phyloP scores from a whole-genome alignment of 2,113 vertebrate genomes.

The Tyto alba region DNA sequence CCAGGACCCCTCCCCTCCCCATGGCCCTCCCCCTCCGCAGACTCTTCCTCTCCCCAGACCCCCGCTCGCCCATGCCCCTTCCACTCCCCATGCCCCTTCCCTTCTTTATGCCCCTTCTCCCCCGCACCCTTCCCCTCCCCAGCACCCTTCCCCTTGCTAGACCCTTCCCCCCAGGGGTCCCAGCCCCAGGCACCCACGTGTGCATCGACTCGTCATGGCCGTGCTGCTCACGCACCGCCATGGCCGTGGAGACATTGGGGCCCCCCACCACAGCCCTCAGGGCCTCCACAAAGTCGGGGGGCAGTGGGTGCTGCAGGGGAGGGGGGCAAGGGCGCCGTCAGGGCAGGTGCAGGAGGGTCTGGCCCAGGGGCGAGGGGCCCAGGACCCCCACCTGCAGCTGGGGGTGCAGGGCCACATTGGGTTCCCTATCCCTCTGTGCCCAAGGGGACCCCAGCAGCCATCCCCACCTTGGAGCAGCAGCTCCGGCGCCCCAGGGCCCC shows the following conservation, averaged over 20 bases:
- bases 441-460: no score
- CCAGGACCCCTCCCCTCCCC: no score
- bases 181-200: conserved; percentile 49
- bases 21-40: background rate
- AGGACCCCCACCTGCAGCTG: background rate
- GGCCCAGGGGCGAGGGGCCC: background rate
- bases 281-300: conserved; percentile 64
- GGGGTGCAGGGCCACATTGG: no score
- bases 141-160: background rate
- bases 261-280: conserved; percentile 77
- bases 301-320: conserved; percentile 47
- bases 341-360: no score
- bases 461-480: background rate
- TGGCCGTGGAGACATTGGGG: conserved; percentile 71
- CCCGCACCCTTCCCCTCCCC: no score
- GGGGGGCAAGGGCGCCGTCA: background rate
- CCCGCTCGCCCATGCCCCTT: background rate
- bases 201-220: conserved; percentile 87
- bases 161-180: no score
- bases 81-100: no score
- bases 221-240: conserved; percentile 80
- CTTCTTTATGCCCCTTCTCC: no score
- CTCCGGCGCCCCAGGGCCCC: background rate
- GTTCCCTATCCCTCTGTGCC: no score
- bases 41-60: background rate